Percentiles rank a stretch among this genome's conserved stretches.
These are phyloP conservation scores for Drosophila suboccidentalis DNA, from an alignment of 2,888 invertebrate genomes.

Conservation along the genomic window DNA sequence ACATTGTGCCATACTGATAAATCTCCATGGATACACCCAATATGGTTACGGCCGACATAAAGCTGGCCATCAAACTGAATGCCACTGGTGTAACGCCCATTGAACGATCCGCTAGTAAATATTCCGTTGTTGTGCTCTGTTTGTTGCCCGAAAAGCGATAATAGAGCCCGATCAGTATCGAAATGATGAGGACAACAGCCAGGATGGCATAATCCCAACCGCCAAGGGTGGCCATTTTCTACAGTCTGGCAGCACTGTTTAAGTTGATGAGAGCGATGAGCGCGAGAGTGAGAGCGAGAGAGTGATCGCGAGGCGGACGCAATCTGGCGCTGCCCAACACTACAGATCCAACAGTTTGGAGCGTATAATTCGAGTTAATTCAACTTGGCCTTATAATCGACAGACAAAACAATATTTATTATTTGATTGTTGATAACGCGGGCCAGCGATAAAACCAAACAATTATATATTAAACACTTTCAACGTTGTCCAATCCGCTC, in stretches of 20 bases:
- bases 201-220: conserved; percentile 92
- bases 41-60: conserved; percentile 95
- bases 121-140: conserved; percentile 95
- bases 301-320: background rate
- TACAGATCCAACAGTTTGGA: background rate
- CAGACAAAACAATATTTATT: conserved; percentile 39
- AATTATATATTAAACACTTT: conserved; percentile 2
- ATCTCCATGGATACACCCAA: conserved; percentile 96
- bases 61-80: conserved; percentile 96
- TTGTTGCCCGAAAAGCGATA: conserved; percentile 94
- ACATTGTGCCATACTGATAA: conserved; percentile 93
- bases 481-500: background rate
- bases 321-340: conserved; percentile 1
- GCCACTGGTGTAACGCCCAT: conserved; percentile 93
- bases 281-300: no score
- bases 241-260: conserved; percentile 9
- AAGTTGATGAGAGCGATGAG: background rate
- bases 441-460: conserved; percentile 35
- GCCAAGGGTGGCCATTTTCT: conserved; percentile 86
- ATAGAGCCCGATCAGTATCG: conserved; percentile 92
- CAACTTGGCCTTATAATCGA: conserved; percentile 37
- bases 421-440: conserved; percentile 50
- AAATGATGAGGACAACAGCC: conserved; percentile 89
- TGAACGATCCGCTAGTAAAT: conserved; percentile 92
- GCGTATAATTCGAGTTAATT: background rate